These are phyloP conservation scores for Hypsibius dujardini DNA, from an alignment of 1,140 invertebrate species.

Conservation along the genomic window DNA sequence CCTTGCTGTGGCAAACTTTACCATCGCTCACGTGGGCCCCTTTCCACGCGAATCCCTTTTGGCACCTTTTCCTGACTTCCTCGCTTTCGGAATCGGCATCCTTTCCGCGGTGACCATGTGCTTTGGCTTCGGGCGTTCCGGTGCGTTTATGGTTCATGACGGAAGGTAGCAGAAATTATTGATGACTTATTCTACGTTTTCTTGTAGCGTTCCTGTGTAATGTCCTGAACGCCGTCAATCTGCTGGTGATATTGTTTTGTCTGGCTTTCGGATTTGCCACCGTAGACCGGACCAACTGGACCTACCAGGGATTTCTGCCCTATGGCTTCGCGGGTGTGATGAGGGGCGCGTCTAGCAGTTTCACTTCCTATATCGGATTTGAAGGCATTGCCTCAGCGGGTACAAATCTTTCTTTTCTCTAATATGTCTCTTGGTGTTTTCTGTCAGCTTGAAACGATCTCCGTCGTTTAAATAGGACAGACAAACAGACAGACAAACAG, in stretches of 20 bases:
- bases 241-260: constrained; percentile 1
- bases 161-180: background rate
- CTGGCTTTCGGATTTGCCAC: background rate
- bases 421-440: too few relatives aligned
- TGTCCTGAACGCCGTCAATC: background rate
- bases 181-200: background rate
- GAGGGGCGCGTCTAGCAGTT: background rate
- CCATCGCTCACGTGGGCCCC: background rate
- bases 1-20: background rate
- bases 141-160: background rate
- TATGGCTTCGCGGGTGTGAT: background rate
- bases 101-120: background rate
- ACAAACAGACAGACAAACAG: too few relatives aligned
- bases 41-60: background rate
- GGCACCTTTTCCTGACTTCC: background rate
- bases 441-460: too few relatives aligned
- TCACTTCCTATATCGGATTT: background rate
- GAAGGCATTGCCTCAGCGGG: constrained; percentile 3
- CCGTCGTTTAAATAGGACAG: too few relatives aligned
- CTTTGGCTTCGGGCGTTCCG: background rate
- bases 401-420: background rate
- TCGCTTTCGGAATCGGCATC: background rate
- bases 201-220: background rate
- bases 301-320: background rate
- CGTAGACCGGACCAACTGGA: background rate